Percentiles rank a stretch among this genome's conserved stretches.
These are phyloP conservation scores for Melanaphis sacchari DNA, from an alignment of 1,140 invertebrate genomes.

Conservation along the genomic window DNA sequence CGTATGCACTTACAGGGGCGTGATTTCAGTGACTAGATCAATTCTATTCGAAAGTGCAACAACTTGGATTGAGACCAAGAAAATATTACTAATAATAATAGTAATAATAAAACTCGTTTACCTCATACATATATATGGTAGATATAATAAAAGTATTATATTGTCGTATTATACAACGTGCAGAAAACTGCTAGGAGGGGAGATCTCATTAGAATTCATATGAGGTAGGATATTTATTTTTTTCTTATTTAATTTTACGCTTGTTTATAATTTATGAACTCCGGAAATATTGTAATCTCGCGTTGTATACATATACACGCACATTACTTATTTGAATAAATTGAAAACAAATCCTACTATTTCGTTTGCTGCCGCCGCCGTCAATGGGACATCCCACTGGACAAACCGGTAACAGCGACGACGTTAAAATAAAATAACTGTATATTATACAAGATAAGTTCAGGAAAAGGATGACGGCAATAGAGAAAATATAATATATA, in stretches of 20 bases:
- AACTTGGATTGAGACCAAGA: background rate
- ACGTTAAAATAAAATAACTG: constrained; percentile 32
- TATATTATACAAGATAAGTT: background rate
- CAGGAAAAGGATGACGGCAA: background rate
- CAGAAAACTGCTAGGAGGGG: background rate
- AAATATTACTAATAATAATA: constrained; percentile 8
- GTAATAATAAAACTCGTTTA: constrained; percentile 25
- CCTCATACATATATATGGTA: background rate
- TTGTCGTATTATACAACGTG: background rate
- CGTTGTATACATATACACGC: background rate
- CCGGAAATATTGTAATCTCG: constrained; percentile 32
- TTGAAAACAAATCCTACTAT: constrained; percentile 25
- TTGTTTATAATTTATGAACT: constrained; percentile 33
- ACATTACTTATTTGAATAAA: constrained; percentile 8
- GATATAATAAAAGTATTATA: background rate
- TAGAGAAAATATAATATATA: background rate
- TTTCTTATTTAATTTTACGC: constrained; percentile 18
- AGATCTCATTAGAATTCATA: background rate
- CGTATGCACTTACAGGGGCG: background rate
- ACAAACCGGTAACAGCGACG: constrained; percentile 30
- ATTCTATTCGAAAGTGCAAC: constrained; percentile 6
- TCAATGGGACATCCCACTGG: constrained; percentile 43
- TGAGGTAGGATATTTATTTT: background rate
- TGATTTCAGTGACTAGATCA: background rate
- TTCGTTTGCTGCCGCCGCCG: constrained; percentile 17